Evolutionary conservation across 1,140 invertebrate genomes (phyloP).

Genomic region (Aphis craccivora): DNA sequence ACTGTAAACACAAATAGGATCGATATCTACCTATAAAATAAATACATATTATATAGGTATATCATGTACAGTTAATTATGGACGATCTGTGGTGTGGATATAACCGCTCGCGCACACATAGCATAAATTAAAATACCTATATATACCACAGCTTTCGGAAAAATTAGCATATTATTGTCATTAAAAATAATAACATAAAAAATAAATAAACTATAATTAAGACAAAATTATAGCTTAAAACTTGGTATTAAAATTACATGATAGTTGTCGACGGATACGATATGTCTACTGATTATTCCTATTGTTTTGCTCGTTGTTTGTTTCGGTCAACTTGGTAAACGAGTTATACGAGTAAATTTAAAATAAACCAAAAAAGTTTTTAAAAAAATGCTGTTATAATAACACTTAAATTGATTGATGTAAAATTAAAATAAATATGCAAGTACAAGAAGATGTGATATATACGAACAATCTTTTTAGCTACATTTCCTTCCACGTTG

Average conservation of each 20-base stretch:
- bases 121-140: neutral
- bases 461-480: neutral
- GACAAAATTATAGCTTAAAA: neutral
- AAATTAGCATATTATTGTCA: neutral
- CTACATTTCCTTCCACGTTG: neutral
- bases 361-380: neutral
- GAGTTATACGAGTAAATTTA: neutral
- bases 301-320: neutral
- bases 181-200: neutral
- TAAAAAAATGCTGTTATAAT: neutral
- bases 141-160: neutral
- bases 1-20: neutral
- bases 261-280: neutral
- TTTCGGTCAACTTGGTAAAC: neutral
- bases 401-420: neutral
- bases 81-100: neutral
- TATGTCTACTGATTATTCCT: neutral
- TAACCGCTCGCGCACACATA: neutral
- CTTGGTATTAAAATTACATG: neutral
- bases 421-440: neutral
- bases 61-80: neutral
- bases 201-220: neutral
- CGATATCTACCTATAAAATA: neutral
- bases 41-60: neutral
- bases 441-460: neutral